Evolutionary conservation across 2,797 vertebrate species (phyloP).

Genomic region (Lutjanus argentimaculatus): DNA sequence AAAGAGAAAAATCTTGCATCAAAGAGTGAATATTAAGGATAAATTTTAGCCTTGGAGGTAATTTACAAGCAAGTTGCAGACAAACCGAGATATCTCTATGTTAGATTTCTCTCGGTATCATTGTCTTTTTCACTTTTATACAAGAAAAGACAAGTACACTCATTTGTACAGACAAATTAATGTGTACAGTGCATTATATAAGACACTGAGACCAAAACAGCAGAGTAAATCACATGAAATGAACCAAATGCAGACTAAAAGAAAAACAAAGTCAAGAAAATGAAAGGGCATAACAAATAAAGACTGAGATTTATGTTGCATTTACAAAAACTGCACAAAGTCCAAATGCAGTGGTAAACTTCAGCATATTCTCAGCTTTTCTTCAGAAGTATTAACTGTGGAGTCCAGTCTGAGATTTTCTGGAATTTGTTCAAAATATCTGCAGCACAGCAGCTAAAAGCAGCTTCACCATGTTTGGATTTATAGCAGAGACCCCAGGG

Average conservation of each 20-base stretch:
- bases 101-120: slow-evolving; percentile 22
- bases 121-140: neutral
- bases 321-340: neutral
- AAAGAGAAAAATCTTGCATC: neutral
- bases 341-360: neutral
- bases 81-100: slow-evolving; percentile 7
- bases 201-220: neutral
- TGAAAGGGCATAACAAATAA: neutral
- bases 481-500: neutral
- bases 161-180: neutral
- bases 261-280: neutral
- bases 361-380: neutral
- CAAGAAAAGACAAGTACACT: neutral
- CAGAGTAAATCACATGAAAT: neutral
- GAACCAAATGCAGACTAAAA: neutral
- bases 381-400: neutral
- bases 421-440: neutral
- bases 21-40: neutral
- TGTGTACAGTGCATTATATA: neutral
- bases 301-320: neutral
- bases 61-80: slow-evolving; percentile 15
- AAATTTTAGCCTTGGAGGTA: neutral
- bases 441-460: slow-evolving; percentile 28
- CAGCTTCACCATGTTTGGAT: slow-evolving; percentile 31
- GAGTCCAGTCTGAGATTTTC: neutral